Conservation (phyloP, 35 echinoderm and acorn worm species). For the Lytechinus pictus region DNA sequence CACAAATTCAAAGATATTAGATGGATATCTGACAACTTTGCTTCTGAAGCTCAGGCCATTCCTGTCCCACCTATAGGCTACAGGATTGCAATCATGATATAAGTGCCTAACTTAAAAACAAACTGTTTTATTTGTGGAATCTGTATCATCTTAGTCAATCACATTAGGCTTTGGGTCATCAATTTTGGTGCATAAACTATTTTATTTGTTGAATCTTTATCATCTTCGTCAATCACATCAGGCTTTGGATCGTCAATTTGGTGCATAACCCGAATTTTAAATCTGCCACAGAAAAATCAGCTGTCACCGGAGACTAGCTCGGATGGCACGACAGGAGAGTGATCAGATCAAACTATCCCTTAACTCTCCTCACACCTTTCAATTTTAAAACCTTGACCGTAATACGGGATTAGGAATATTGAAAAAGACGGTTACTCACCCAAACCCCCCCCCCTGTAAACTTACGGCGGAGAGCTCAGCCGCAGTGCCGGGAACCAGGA, state of each 20-base stretch:
- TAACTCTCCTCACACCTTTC: constrained; percentile 40
- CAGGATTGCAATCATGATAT: no score
- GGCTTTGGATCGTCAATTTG: not conserved
- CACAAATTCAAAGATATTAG: no score
- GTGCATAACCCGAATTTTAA: not conserved
- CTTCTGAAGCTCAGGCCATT: no score
- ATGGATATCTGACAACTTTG: no score
- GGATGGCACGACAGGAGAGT: not conserved
- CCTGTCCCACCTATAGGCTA: no score
- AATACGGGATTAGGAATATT: not conserved
- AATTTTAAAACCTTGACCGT: constrained; percentile 14
- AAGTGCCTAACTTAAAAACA: no score
- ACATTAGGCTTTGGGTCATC: no score
- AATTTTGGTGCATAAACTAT: no score
- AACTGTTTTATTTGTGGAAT: no score
- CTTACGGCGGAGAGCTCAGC: not conserved
- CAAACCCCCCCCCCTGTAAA: not conserved
- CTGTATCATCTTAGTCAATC: not conserved
- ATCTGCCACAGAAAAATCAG: not conserved
- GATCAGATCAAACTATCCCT: constrained; percentile 11
- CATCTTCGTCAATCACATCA: not conserved
- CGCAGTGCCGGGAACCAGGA: not conserved
- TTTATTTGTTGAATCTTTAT: not conserved
- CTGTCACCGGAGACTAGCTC: not conserved
- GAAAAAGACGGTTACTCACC: not conserved